A percentile compares a stretch with the other conserved stretches of the same genome.
Conservation (phyloP, 1,140 invertebrate genomes). For the Calliopsis andreniformis region DNA sequence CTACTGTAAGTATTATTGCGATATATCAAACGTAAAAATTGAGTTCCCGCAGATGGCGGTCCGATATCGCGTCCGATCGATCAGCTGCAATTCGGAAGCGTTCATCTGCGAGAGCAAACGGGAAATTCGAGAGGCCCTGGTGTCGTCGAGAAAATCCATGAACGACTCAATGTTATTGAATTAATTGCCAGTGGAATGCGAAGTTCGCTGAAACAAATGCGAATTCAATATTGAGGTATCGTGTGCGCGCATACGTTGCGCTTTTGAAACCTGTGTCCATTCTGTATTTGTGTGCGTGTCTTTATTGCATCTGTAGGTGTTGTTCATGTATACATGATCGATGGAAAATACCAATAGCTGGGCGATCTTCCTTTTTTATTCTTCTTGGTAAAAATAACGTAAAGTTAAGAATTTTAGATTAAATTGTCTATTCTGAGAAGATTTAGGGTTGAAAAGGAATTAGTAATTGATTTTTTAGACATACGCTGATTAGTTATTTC, state of each 20-base stretch:
- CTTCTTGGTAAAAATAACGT: no score
- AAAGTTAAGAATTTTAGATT: no score
- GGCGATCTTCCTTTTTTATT: no score
- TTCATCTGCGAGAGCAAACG: conserved; percentile 21
- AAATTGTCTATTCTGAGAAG: no score
- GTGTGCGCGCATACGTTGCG: not conserved
- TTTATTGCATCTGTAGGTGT: not conserved
- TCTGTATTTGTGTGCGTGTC: not conserved
- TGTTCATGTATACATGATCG: no score
- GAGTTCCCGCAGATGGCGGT: not conserved
- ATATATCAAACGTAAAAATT: not conserved
- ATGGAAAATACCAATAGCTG: no score
- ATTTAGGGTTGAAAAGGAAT: no score
- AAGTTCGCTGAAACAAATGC: conserved; percentile 48
- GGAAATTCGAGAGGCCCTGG: conserved; percentile 21
- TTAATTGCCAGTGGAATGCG: conserved; percentile 52
- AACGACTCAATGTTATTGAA: conserved; percentile 50
- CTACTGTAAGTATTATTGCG: not conserved
- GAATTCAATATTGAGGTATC: conserved; percentile 51
- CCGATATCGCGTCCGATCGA: conserved; percentile 1
- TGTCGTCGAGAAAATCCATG: not conserved
- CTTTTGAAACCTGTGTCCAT: not conserved
- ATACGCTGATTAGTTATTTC: no score
- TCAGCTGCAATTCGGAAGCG: not conserved
- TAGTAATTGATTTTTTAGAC: no score